These are phyloP conservation scores for Axea sp. DNA, from an alignment of 2,888 invertebrate species.

Conservation along the genomic window DNA sequence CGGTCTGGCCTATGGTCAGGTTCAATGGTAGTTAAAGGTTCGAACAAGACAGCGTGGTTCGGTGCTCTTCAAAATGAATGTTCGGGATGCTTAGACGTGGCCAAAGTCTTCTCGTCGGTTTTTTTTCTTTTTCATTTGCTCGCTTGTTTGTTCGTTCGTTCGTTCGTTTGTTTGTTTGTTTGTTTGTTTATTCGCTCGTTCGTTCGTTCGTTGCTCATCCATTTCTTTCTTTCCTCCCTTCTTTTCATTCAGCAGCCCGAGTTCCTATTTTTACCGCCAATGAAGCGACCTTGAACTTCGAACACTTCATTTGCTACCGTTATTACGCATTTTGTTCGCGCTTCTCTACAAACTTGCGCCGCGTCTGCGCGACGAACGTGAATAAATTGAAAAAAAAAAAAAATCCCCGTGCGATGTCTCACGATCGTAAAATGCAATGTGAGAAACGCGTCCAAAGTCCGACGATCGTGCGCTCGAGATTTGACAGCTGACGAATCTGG, in stretches of 20 bases:
- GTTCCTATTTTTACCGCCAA: conserved; percentile 35
- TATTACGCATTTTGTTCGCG: background rate
- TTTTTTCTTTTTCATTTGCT: background rate
- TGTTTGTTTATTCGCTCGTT: too few species aligned
- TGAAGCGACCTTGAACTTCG: conserved; percentile 45
- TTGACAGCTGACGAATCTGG: too few species aligned
- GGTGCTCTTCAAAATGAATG: conserved; percentile 24
- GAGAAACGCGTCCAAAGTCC: too few species aligned
- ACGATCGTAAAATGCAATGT: too few species aligned
- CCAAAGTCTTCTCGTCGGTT: conserved; percentile 36
- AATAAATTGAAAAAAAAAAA: too few species aligned
- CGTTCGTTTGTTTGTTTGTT: too few species aligned
- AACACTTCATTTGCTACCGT: background rate
- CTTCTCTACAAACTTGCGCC: background rate
- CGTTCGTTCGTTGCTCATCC: too few species aligned
- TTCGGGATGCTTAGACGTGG: conserved; percentile 49
- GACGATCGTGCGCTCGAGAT: too few species aligned
- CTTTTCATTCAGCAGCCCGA: conserved; percentile 17
- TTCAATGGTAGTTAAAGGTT: background rate
- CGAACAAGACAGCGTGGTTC: background rate
- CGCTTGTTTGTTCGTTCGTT: too few species aligned
- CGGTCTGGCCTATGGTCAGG: conserved; percentile 32
- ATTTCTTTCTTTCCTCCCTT: background rate
- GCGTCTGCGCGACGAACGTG: too few species aligned
- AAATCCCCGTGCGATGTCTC: too few species aligned